Evolutionary conservation across 1,140 invertebrate species (phyloP).

Genomic region (Drosophila rufa): DNA sequence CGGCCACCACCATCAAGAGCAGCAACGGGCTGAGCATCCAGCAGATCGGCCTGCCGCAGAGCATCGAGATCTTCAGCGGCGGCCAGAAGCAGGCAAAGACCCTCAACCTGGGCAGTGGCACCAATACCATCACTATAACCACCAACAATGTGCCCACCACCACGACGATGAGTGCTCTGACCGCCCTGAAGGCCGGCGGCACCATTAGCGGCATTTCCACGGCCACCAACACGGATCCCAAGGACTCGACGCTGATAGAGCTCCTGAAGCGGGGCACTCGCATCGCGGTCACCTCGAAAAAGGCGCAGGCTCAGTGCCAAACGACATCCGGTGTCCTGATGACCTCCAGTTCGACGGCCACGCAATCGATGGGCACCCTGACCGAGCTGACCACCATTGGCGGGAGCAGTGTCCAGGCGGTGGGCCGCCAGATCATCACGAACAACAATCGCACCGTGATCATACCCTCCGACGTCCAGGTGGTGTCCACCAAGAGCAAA

Average conservation of each 20-base stretch:
- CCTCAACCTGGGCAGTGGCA: slow-evolving; percentile 59
- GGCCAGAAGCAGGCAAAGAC: slow-evolving; percentile 68
- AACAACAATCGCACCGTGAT: slow-evolving; percentile 81
- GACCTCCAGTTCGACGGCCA: slow-evolving; percentile 25
- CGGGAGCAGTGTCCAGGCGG: slow-evolving; percentile 37
- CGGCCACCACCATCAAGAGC: slow-evolving; percentile 78
- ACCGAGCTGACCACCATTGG: slow-evolving; percentile 56
- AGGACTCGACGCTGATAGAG: slow-evolving; percentile 87
- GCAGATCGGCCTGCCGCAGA: slow-evolving; percentile 78
- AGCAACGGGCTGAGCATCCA: slow-evolving; percentile 66
- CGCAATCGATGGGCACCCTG: slow-evolving; percentile 16
- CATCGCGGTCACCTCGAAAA: slow-evolving; percentile 87
- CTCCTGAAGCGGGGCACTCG: slow-evolving; percentile 89
- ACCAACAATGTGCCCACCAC: slow-evolving; percentile 77
- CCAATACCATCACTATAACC: slow-evolving; percentile 76
- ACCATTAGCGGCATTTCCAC: slow-evolving; percentile 43
- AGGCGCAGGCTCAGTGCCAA: slow-evolving; percentile 53
- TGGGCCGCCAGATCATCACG: slow-evolving; percentile 76
- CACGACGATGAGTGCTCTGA: slow-evolving; percentile 70
- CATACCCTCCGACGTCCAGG: slow-evolving; percentile 81
- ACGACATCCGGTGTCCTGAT: slow-evolving; percentile 43
- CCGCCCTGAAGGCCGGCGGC: slow-evolving; percentile 62
- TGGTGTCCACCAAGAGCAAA: slow-evolving; percentile 74
- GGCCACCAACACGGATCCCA: slow-evolving; percentile 73
- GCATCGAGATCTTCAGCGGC: slow-evolving; percentile 80